These are phyloP conservation scores for Characodon lateralis DNA, from an alignment of 2,797 vertebrate genomes.

Conservation along the genomic window DNA sequence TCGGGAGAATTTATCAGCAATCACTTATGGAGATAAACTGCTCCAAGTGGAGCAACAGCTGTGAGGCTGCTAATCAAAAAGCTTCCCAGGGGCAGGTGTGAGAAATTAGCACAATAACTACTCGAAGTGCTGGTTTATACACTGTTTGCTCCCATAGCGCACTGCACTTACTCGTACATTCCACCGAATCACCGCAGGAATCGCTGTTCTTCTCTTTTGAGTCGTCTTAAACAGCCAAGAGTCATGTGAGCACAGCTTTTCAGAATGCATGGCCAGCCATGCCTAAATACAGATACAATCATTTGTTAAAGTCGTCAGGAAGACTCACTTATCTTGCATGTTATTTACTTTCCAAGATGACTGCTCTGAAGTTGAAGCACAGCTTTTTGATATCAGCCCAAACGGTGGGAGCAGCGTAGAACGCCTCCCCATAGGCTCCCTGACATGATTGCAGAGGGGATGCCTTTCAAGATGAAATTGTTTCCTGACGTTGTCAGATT, in stretches of 20 bases:
- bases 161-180: slow-evolving; percentile 35
- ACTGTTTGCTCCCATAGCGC: slow-evolving; percentile 32
- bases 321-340: slow-evolving; percentile 35
- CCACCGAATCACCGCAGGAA: slow-evolving; percentile 23
- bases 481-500: slow-evolving; percentile 76
- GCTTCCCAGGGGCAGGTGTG: slow-evolving; percentile 74
- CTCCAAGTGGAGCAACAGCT: slow-evolving; percentile 75
- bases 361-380: slow-evolving; percentile 47
- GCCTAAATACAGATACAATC: slow-evolving; percentile 9
- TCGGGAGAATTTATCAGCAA: slow-evolving; percentile 75
- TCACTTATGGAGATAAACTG: slow-evolving; percentile 77
- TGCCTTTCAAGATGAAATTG: slow-evolving; percentile 73
- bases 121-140: slow-evolving; percentile 65
- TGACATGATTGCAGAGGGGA: slow-evolving; percentile 45
- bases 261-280: slow-evolving; percentile 15
- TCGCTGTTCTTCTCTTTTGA: slow-evolving; percentile 43
- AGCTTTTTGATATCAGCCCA: slow-evolving; percentile 38
- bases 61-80: slow-evolving; percentile 73
- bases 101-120: slow-evolving; percentile 75
- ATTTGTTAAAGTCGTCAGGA: slow-evolving; percentile 38
- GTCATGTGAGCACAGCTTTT: slow-evolving; percentile 9
- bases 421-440: slow-evolving; percentile 46
- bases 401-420: slow-evolving; percentile 28
- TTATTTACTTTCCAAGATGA: slow-evolving; percentile 53
- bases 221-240: slow-evolving; percentile 39